Base-by-base conservation (phyloP, 2,888 invertebrate genomes). In the Meiosimyza platycephala region DNA sequence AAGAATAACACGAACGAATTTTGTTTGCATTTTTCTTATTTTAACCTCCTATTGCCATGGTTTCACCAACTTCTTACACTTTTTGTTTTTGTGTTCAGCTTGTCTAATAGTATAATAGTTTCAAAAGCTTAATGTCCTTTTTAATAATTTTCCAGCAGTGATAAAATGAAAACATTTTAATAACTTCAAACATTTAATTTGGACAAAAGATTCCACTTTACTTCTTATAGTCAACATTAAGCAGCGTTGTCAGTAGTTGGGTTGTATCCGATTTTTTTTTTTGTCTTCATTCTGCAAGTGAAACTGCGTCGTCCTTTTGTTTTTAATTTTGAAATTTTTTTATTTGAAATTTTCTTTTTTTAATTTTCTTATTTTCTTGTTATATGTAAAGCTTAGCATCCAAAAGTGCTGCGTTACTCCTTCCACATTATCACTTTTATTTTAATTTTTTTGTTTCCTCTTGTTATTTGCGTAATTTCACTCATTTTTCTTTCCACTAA, bases 111-210 rank as follows among this genome's bases (percentile, higher is more conserved):
- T 54, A 40, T 54, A 66, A 66, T 16, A 54, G 66, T 40, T 66
- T 66, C 54, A 78, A 75, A 68, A 64, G 64, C 72, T 75, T 74
- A 69, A 72, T 55, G 72, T 67, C 50, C 50, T 64, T 59, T 74
- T 74, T 68, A 75, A 68, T 74, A 75, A 75, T 72, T 77, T 76
- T 67, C 52, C 74, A 50, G 69, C 18, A 69, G 47, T 63, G 72
- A 72, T 75, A 64, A 71, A 73, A 75, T 72, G 74, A 68, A 62
- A 74, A 67, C 74, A 74, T 68, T 75, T 77, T 77, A 77, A 78
- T 77, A 74, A 75, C 67, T 76, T 74, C 71, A 76, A 78, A 76
- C 69, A 77, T 76, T 78, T 76, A 76, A 78, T 76, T 77, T 76
- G 54, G n/a, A 73, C 55, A 73, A 77, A 78, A 76, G 76, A 75